phyloP scores from a whole-genome alignment of 2,113 vertebrate genomes.

The Tenebrosternarchus preto region DNA sequence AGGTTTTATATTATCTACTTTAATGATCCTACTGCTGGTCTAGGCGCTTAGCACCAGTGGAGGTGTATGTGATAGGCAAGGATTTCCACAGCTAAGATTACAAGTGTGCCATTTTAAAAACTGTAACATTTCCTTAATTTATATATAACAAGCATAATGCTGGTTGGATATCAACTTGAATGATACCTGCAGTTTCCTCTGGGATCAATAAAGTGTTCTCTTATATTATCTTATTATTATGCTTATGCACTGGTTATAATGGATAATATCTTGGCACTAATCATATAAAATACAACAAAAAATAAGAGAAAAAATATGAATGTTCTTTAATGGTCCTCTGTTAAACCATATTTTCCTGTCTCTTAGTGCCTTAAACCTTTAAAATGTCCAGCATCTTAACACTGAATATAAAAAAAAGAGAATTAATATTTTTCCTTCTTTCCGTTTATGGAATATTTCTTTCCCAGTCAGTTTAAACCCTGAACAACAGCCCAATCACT shows the following conservation, averaged over 20 bases:
- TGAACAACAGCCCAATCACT: slow-evolving; percentile 66
- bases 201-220: too few relatives aligned
- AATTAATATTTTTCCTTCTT: slow-evolving; percentile 50
- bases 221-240: too few relatives aligned
- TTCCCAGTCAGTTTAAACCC: slow-evolving; percentile 64
- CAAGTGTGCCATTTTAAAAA: background rate
- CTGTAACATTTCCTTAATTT: background rate
- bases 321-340: background rate
- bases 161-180: slow-evolving; percentile 20
- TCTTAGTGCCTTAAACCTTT: slow-evolving; percentile 20
- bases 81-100: background rate
- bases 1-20: slow-evolving; percentile 10
- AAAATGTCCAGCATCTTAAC: slow-evolving; percentile 22
- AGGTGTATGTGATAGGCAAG: background rate
- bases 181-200: too few relatives aligned
- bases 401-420: slow-evolving; percentile 14
- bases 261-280: background rate
- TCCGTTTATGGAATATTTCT: slow-evolving; percentile 67
- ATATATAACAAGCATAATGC: background rate
- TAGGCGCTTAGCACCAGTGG: background rate
- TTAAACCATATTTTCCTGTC: slow-evolving; percentile 10
- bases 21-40: background rate
- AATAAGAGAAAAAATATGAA: background rate
- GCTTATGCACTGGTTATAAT: background rate
- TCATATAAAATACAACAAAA: background rate